Evolutionary conservation across 2,888 invertebrate species (phyloP).

Genomic region (Campaea margaritaria): DNA sequence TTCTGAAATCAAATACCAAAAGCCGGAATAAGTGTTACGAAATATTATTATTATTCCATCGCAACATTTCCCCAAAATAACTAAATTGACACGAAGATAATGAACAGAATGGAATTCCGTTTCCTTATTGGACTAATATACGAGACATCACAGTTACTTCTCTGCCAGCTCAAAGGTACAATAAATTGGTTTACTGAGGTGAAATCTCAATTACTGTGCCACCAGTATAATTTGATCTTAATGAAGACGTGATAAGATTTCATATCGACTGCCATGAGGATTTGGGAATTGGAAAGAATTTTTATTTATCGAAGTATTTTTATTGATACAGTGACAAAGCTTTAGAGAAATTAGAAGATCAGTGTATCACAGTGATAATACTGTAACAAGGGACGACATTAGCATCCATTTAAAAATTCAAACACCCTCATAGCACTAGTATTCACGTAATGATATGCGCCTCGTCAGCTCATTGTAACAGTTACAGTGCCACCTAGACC

Average conservation of each 20-base stretch:
- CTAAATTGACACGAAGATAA: constrained; percentile 43
- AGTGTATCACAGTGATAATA: too few species aligned
- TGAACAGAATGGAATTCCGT: constrained; percentile 55
- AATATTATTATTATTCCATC: constrained; percentile 3
- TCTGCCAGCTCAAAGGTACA: constrained; percentile 56
- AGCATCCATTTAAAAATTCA: too few species aligned
- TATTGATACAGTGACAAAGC: constrained; percentile 1
- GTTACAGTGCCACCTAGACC: too few species aligned
- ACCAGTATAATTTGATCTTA: constrained; percentile 40
- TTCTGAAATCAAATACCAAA: neutral
- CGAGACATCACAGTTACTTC: constrained; percentile 58
- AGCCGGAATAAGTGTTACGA: neutral
- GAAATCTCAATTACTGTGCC: constrained; percentile 44
- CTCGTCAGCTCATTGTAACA: too few species aligned
- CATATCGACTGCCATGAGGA: constrained; percentile 29
- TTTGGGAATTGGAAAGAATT: constrained; percentile 28
- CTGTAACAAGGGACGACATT: too few species aligned
- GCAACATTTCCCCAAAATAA: constrained; percentile 28
- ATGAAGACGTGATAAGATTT: constrained; percentile 34
- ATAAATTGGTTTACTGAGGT: constrained; percentile 59
- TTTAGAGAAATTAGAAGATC: neutral
- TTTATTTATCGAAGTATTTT: neutral
- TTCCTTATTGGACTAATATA: constrained; percentile 61
- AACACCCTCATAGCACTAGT: too few species aligned
- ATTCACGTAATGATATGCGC: too few species aligned